Evolutionary conservation across 2,888 invertebrate species (phyloP), one percentile per base, ranked within the genome.

Genomic region (Ectobius pallidus): DNA sequence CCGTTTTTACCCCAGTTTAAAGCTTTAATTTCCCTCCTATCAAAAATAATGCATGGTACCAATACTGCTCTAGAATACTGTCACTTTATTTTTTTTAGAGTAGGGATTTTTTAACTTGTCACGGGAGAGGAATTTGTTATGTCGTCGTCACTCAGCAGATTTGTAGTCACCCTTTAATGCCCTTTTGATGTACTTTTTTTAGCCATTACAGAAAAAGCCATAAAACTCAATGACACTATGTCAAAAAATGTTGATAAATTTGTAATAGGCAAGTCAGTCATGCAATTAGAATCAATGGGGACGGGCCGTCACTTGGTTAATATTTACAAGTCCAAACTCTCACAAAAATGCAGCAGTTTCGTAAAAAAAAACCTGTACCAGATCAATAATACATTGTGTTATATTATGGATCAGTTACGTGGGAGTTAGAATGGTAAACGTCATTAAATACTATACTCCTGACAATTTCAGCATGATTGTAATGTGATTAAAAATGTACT

Each of bases 141-240:
- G 58, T 58, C 65, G 63, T 46, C 27, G 65, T 65, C 46, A 65
- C 30, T 65, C 65, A n/a, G 27, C 46, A 65, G 65, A 65, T 65
- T 65, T 65, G 65, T 65, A 32, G 65, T 65, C 65, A 46, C 44
- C 65, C 65, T 65, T 65, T 65, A 65, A 65, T 65, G 65, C 65
- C 46, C 65, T 65, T 65, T 65, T 65, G 65, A 65, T 65, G 65
- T 65, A 65, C 65, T 65, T 65, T 65, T 65, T 65, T 65, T 25
- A 22, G 20, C 42, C 65, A 46, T 65, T 46, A 65, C 58, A 58
- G 58, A 30, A 58, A 58, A 58, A 30, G 14, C 58, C 58, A 58
- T 58, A 58, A 30, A 58, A 58, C 58, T 58, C 58, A 58, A 58
- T 58, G 58, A 58, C 58, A 58, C 30, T 58, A 30, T 58, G 58